Percentiles rank a stretch among this genome's conserved stretches.
Evolutionary conservation across 2,888 invertebrate genomes (phyloP).

Genomic region (Drosophila silvestris): DNA sequence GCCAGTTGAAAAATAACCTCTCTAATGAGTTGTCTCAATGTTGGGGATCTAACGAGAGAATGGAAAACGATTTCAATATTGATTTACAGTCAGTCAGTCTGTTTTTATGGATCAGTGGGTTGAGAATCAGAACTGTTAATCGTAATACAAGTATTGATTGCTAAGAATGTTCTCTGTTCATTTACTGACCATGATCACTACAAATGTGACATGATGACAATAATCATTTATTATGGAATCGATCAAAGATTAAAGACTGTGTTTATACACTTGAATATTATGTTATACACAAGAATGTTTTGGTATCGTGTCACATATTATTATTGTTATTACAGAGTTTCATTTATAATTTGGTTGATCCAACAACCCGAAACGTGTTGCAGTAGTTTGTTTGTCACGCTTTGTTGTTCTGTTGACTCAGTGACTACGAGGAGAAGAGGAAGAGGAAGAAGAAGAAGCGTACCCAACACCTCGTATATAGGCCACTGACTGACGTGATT

Average conservation of each 20-base stretch:
- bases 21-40: conserved; percentile 26
- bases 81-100: conserved; percentile 15
- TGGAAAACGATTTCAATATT: conserved; percentile 17
- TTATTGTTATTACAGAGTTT: conserved; percentile 13
- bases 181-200: conserved; percentile 15
- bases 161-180: conserved; percentile 11
- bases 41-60: conserved; percentile 24
- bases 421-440: not conserved
- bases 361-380: conserved; percentile 14
- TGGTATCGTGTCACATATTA: conserved; percentile 18
- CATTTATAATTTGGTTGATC: conserved; percentile 36
- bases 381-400: conserved; percentile 55
- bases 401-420: conserved; percentile 30
- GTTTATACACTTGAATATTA: not conserved
- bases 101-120: conserved; percentile 52
- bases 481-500: conserved; percentile 73
- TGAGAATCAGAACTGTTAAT: not conserved
- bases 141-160: not conserved
- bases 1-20: conserved; percentile 12
- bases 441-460: conserved; percentile 15
- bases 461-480: conserved; percentile 57
- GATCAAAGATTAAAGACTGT: not conserved
- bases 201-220: conserved; percentile 24
- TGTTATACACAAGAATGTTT: conserved; percentile 5
- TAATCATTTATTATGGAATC: conserved; percentile 6